Base-by-base conservation (phyloP, 2,797 vertebrate genomes). In the Spinibarbus caldwelli region DNA sequence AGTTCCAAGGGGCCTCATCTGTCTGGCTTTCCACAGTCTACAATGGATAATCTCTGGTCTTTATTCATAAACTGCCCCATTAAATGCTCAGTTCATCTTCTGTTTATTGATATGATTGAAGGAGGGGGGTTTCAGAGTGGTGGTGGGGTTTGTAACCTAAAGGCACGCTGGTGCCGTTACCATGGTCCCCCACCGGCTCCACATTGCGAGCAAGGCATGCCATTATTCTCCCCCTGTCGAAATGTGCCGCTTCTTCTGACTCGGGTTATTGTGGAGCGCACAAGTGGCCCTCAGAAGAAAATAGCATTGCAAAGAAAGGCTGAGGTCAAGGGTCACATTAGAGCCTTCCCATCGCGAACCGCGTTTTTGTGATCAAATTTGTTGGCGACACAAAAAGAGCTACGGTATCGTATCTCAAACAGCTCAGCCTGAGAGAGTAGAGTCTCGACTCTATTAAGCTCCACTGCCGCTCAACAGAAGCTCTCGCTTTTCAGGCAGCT, bases 201-300 rank as follows among this genome's bases (percentile, higher is more conserved):
- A 90, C 87, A n/a, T 85, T 88, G 90, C 76, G 83, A 90, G 90
- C 92, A 86, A 94, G 93, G 93, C 93, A 94, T 81, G 93, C 92
- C 92, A 95, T 96, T 95, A 93, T 95, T 93, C 93, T 90, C 77
- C 81, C 64, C 76, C 12, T 84, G 89, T 80, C 90, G 88, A 83
- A 93, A 92, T 90, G 91, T 66, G 82, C 86, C 34, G 82, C 94
- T 93, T 90, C 92, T 92, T 93, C 93, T 95, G 94, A 96, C 93
- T 95, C 87, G 77, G 89, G 86, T 93, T 94, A 95, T 96, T 96
- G 95, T 96, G 90, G 90, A 88, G 89, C 52, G 64, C 92, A 96
- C 95, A 96, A 96, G 95, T 95, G 94, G 92, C 92, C 92, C 95
- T 95, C 93, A 95, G 93, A 95, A 90, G 90, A 92, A 92, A 92